Evolutionary conservation across 2,888 invertebrate species (phyloP), one percentile per base, ranked within the genome.

Genomic region (Nezara viridula): DNA sequence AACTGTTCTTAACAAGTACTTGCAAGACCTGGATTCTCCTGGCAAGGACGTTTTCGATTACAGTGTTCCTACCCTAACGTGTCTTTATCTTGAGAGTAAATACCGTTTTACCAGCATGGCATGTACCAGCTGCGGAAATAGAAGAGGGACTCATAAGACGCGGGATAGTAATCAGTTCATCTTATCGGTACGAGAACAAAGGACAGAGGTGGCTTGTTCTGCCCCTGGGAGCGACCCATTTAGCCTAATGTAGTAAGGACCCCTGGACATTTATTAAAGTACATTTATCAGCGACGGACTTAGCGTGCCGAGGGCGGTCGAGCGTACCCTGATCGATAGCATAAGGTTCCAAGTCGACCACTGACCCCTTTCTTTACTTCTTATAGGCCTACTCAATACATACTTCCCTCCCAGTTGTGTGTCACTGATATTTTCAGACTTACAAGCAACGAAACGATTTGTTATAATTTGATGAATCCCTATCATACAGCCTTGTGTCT

Each of bases 311-410:
- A 6, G n/a, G 47, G 81, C n/a, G 40, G 44, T 44, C 81, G 44
- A 81, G 81, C 81, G 40, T 44, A 44, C 44, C 14, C 81, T 44
- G 81, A 81, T 81, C 81, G 81, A 81, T 81, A 81, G 44, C n/a
- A 5, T 73, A 19, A 37, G 66, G 66, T 73, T 19, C 60, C 66
- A 73, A 73, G 81, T 14, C 24, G 81, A 81, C 81, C 81, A 44
- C 81, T 81, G 81, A 81, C 81, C 81, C 44, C 81, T n/a, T 81
- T 81, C 24, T 81, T 81, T 24, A 10, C 24, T 81, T 81, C 77
- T 77, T 77, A 4, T 81, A 81, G 81, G 81, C 81, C 81, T 44
- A 81, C 44, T 81, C 66, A 19, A 16, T 44, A 77, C 21, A 4
- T 12, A 44, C n/a, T 12, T 24, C 40, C n/a, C 44, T 44, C 19